phyloP scores from a whole-genome alignment of 2,113 vertebrate species.

The Monarcha castaneiventris region DNA sequence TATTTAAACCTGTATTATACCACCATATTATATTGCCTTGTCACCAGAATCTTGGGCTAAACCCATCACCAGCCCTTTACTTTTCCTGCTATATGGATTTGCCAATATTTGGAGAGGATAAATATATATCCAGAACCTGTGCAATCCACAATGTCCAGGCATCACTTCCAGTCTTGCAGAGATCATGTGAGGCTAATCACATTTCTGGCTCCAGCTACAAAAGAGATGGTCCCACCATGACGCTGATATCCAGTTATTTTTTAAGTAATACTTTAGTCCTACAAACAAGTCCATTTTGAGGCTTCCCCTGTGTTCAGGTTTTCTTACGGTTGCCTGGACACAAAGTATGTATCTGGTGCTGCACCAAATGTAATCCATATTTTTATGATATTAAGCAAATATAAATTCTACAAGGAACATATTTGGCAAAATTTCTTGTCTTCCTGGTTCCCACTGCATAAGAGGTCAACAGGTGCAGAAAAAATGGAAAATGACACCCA shows the following conservation, averaged over 20 bases:
- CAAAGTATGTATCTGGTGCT: background rate
- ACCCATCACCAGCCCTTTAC: background rate
- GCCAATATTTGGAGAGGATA: background rate
- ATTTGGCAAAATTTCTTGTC: background rate
- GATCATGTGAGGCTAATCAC: background rate
- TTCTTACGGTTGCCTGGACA: background rate
- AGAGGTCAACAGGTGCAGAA: background rate
- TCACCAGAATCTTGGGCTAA: background rate
- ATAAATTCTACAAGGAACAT: background rate
- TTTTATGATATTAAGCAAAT: background rate
- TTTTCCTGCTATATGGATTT: background rate
- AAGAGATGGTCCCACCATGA: background rate
- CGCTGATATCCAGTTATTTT: background rate
- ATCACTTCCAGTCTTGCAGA: background rate
- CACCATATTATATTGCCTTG: background rate
- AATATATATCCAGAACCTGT: background rate
- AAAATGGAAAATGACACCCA: background rate
- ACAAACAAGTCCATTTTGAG: background rate
- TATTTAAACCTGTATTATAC: background rate
- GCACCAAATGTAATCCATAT: background rate
- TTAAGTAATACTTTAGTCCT: background rate
- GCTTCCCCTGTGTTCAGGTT: background rate
- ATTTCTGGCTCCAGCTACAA: background rate
- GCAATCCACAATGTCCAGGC: background rate
- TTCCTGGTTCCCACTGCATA: background rate